Evolutionary conservation across 2,888 invertebrate species (phyloP), one percentile per base, ranked within the genome.

Genomic region (Phanerotoma sp.): DNA sequence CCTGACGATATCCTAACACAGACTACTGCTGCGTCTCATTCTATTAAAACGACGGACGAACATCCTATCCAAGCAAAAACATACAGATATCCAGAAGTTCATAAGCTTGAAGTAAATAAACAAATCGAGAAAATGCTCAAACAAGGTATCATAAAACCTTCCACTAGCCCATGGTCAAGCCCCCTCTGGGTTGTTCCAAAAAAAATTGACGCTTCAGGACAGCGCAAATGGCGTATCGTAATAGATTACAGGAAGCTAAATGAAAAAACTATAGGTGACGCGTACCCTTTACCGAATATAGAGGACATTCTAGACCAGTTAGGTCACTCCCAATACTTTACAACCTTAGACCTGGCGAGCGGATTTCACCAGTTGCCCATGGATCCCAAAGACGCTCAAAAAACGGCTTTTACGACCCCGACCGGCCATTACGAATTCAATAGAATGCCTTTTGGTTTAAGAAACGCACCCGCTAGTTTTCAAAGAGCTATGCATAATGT

Each of bases 171-270:
- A 3, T 63, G 54, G 33, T 54, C 52, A 38, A 60, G 60, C 1
- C 62, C 61, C 6, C 47, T 56, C 3, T 64, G 62, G 61, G 52
- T 63, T 25, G 62, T 64, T 7, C 58, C 62, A 1, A 63, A 62
- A 54, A 63, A 66, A 33, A 4, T 50, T 6, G 66, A 66, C 25
- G 54, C 64, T 15, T 56, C 56, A 5, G 66, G 66, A 2, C 58
- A 62, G 25, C 53, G 44, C 21, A 48, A 53, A 32, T 64, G 58
- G 62, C 57, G 62, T 11, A 47, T 64, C 38, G 64, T 66, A 9
- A 60, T 65, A 16, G 65, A 66, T 44, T 67, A 61, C 38, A 32
- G 65, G 7, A 57, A 60, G 15, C 44, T 65, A 3, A 66, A 68
- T 28, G 58, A 65, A 51, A 57, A 59, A 38, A 66, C 61, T 7